These are phyloP conservation scores for Anagrus nilaparvatae DNA, from an alignment of 1,140 invertebrate species.

Conservation along the genomic window DNA sequence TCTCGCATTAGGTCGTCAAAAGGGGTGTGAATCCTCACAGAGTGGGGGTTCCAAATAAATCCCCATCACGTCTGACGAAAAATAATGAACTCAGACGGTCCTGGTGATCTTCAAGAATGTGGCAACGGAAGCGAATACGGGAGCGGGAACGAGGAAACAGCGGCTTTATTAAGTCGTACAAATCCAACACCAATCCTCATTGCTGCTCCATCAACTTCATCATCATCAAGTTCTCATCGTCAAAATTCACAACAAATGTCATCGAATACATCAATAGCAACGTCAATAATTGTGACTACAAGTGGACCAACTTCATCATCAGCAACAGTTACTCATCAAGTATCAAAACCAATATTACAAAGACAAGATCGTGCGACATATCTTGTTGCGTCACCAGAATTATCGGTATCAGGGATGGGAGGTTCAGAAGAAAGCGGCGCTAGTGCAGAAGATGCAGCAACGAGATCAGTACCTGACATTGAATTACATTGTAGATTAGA, in stretches of 20 bases:
- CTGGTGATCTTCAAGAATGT: conserved; percentile 31
- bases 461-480: conserved; percentile 78
- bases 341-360: conserved; percentile 70
- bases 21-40: conserved; percentile 9
- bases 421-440: conserved; percentile 69
- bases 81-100: conserved; percentile 37
- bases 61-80: conserved; percentile 17
- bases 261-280: conserved; percentile 26
- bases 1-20: no score
- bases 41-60: conserved; percentile 18
- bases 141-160: conserved; percentile 66
- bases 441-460: conserved; percentile 51
- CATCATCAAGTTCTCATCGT: not conserved
- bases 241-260: conserved; percentile 6
- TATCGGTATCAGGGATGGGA: conserved; percentile 59
- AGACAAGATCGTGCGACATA: conserved; percentile 72
- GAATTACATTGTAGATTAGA: conserved; percentile 67
- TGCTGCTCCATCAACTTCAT: conserved; percentile 28
- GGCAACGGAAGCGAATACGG: conserved; percentile 38
- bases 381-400: conserved; percentile 59
- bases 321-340: conserved; percentile 18
- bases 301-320: not conserved
- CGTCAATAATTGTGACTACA: conserved; percentile 15
- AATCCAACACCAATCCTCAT: conserved; percentile 39
- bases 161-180: conserved; percentile 53